phyloP scores from a whole-genome alignment of 2,888 invertebrate genomes.

The Blera fallax region DNA sequence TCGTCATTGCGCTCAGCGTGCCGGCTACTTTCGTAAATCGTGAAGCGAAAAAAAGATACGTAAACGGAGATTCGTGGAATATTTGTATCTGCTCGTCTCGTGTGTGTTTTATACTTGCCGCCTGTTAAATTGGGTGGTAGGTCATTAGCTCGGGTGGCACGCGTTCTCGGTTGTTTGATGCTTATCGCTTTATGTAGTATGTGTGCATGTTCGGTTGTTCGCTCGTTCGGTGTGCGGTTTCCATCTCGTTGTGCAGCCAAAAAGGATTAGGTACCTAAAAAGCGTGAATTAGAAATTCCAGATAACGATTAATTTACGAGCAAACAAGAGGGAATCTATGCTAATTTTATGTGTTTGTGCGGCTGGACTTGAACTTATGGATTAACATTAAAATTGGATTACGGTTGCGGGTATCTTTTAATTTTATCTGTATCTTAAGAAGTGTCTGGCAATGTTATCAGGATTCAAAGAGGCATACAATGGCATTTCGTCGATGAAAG shows the following conservation, averaged over 20 bases:
- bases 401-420: slow-evolving; percentile 8
- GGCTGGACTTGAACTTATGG: slow-evolving; percentile 4
- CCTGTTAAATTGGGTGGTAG: slow-evolving; percentile 54
- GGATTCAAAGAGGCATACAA: neutral
- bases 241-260: slow-evolving; percentile 48
- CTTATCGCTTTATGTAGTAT: slow-evolving; percentile 35
- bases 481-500: slow-evolving; percentile 14
- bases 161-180: slow-evolving; percentile 56
- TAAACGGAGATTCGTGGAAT: neutral
- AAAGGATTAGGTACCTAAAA: slow-evolving; percentile 52
- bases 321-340: slow-evolving; percentile 32
- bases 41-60: slow-evolving; percentile 16
- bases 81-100: slow-evolving; percentile 8
- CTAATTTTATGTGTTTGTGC: slow-evolving; percentile 38
- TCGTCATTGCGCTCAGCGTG: neutral
- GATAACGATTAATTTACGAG: slow-evolving; percentile 68
- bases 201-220: slow-evolving; percentile 2
- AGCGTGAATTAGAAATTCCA: slow-evolving; percentile 43
- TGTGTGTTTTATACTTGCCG: slow-evolving; percentile 23
- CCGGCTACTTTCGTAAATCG: neutral
- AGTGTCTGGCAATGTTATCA: slow-evolving; percentile 34
- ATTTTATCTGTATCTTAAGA: slow-evolving; percentile 2
- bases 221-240: neutral
- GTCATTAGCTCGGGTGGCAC: slow-evolving; percentile 65
- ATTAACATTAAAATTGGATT: slow-evolving; percentile 61